Conservation (phyloP, 2,888 invertebrate genomes). For the Hetaerina titia region DNA sequence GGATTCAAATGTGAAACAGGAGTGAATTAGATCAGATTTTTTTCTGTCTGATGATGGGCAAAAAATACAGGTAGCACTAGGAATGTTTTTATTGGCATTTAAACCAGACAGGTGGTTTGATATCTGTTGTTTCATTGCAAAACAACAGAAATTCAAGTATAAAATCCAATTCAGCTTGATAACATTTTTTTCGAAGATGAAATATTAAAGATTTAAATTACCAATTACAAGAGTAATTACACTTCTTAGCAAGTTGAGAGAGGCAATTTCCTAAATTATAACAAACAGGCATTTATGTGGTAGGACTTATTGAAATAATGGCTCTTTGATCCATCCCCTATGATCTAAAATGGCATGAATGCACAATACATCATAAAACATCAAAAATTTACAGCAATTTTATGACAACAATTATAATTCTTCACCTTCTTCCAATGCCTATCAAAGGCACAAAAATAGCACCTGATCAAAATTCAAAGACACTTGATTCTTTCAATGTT, state of each 20-base stretch:
- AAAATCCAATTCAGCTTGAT: not conserved
- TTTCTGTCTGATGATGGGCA: not conserved
- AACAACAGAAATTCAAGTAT: not conserved
- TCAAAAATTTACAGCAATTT: slow-evolving; percentile 22
- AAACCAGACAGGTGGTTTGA: not conserved
- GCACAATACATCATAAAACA: slow-evolving; percentile 20
- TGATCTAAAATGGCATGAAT: not conserved
- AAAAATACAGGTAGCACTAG: not conserved
- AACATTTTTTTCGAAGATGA: not conserved
- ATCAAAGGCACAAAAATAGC: slow-evolving; percentile 57
- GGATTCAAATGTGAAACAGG: slow-evolving; percentile 6
- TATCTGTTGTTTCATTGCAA: not conserved
- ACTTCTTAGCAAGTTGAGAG: not conserved
- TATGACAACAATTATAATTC: slow-evolving; percentile 13
- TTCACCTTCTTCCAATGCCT: slow-evolving; percentile 4
- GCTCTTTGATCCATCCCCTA: not conserved
- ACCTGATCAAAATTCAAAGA: slow-evolving; percentile 56
- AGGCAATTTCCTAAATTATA: not conserved
- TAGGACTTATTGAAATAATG: not conserved
- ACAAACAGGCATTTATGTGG: not conserved
- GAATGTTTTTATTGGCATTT: slow-evolving; percentile 20
- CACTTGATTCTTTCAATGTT: slow-evolving; percentile 30
- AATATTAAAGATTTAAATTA: slow-evolving; percentile 10
- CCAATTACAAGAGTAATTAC: not conserved
- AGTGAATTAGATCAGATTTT: not conserved